These are phyloP conservation scores for Onychorhynchus coronatus DNA, from an alignment of 2,113 vertebrate species.

Conservation along the genomic window DNA sequence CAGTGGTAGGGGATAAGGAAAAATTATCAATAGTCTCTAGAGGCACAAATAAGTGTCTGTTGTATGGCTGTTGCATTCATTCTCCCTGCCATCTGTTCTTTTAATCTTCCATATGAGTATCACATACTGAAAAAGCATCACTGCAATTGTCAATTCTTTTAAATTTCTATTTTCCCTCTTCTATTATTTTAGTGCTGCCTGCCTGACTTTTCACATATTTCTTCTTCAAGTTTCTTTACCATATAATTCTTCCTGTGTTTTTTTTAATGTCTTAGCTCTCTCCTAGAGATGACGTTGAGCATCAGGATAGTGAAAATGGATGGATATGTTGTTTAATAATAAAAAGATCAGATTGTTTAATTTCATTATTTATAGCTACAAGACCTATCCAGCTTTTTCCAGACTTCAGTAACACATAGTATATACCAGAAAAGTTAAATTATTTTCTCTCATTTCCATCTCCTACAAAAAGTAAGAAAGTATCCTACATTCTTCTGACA, in stretches of 20 bases:
- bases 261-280: neutral
- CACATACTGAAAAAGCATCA: neutral
- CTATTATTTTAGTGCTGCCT: neutral
- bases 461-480: neutral
- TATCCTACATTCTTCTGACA: neutral
- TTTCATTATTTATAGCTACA: neutral
- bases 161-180: neutral
- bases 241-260: neutral
- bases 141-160: neutral
- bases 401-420: neutral
- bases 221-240: neutral
- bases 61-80: neutral
- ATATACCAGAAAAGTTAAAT: neutral
- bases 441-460: constrained; percentile 8
- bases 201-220: neutral
- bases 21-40: neutral
- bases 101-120: neutral
- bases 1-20: neutral
- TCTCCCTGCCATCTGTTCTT: constrained; percentile 15
- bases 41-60: neutral
- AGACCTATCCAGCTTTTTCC: neutral
- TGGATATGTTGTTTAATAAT: constrained; percentile 5
- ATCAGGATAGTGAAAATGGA: neutral
- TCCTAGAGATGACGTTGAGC: neutral
- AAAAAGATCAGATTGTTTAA: neutral